Percentiles rank a stretch among this genome's conserved stretches.
These are phyloP conservation scores for Xiphophorus hellerii DNA, from an alignment of 2,113 vertebrate genomes.

Conservation along the genomic window DNA sequence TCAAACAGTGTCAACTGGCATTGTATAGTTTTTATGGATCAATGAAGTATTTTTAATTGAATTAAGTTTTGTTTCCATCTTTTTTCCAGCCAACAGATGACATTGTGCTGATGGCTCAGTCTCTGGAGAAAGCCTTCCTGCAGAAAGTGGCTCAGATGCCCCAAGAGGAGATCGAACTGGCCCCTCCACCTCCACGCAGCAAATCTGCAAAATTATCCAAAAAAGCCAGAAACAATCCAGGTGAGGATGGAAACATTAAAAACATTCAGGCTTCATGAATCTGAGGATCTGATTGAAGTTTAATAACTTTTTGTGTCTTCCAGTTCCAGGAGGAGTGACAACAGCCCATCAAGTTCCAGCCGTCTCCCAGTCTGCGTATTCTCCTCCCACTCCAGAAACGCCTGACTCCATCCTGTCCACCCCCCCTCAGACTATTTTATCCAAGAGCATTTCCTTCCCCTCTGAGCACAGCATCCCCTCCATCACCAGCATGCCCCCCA, in stretches of 20 bases:
- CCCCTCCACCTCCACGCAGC: constrained; percentile 83
- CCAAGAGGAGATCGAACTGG: constrained; percentile 88
- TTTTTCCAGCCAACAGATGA: constrained; percentile 88
- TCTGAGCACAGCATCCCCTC: constrained; percentile 75
- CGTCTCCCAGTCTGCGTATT: constrained; percentile 86
- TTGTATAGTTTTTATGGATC: no score
- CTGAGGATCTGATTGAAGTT: neutral
- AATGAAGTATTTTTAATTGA: no score
- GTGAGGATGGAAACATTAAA: constrained; percentile 46
- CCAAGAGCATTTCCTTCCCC: constrained; percentile 76
- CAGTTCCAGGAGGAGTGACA: constrained; percentile 81
- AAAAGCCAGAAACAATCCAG: constrained; percentile 78
- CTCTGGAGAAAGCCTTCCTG: constrained; percentile 92
- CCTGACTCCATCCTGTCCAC: constrained; percentile 87
- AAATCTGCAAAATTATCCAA: constrained; percentile 84
- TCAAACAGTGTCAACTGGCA: no score
- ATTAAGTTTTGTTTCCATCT: neutral
- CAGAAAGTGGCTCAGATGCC: constrained; percentile 96
- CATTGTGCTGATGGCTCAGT: constrained; percentile 95
- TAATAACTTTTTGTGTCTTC: neutral
- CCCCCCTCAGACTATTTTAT: constrained; percentile 85
- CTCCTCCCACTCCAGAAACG: constrained; percentile 84
- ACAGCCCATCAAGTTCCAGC: constrained; percentile 92
- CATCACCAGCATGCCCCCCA: constrained; percentile 72
- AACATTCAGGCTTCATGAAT: neutral